A percentile compares a stretch with the other conserved stretches of the same genome.
Evolutionary conservation across 1,140 invertebrate genomes (phyloP).

Genomic region (Chironomus striatipennis): DNA sequence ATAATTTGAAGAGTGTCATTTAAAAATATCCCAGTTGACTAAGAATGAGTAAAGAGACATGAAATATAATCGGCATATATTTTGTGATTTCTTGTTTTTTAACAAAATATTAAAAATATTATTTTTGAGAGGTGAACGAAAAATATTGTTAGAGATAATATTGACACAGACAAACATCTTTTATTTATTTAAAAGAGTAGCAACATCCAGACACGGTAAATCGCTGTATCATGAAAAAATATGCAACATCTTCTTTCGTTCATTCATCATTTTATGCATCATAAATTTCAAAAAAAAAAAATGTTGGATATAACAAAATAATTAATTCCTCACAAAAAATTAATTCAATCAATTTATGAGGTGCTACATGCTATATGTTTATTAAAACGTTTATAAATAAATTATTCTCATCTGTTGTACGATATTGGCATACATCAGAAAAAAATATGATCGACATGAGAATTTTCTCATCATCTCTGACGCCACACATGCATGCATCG

Average conservation of each 20-base stretch:
- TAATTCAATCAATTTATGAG: slow-evolving; percentile 3
- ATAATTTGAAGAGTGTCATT: too few relatives aligned
- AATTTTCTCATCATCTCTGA: neutral
- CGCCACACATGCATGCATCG: too few relatives aligned
- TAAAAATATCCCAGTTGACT: too few relatives aligned
- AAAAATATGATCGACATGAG: neutral
- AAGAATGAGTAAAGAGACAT: too few relatives aligned
- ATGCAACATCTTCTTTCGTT: neutral
- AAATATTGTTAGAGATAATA: slow-evolving; percentile 17
- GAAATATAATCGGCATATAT: too few relatives aligned
- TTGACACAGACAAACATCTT: neutral
- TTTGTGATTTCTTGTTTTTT: too few relatives aligned
- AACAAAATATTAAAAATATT: neutral
- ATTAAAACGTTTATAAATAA: slow-evolving; percentile 7
- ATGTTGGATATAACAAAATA: neutral
- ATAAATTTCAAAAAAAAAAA: neutral
- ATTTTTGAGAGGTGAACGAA: neutral
- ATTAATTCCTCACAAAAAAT: neutral
- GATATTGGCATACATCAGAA: neutral
- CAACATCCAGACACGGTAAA: neutral
- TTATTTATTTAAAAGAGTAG: slow-evolving; percentile 7
- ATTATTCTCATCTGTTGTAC: slow-evolving; percentile 5
- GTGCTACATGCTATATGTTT: neutral
- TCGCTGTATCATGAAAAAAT: neutral
- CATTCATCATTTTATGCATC: neutral